Evolutionary conservation across 2,797 vertebrate species (phyloP), one percentile per base, ranked within the genome.

Genomic region (Sebastes trivittatus): DNA sequence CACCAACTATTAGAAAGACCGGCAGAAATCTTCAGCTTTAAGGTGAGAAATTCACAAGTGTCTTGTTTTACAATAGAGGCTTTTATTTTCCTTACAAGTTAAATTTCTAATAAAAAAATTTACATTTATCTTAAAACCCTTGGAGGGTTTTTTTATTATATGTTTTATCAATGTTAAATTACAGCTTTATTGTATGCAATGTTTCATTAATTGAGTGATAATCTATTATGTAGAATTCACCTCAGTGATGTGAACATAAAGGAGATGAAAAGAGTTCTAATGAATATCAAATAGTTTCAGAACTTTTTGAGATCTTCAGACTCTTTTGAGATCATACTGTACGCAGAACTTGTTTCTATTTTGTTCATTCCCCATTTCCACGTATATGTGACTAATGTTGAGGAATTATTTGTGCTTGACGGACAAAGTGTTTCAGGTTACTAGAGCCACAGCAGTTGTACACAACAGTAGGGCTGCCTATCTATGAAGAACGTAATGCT

Each of bases 31-130:
- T 13, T 22, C 46, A 29, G 11, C 22, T 67, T 25, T 6, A 54
- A 89, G 90, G 93, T 93, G 13, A 91, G 83, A 69, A 25, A 32
- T 20, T 20, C 2, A 29, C 4, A 0, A 65, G n/a, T n/a, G n/a
- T n/a, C n/a, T n/a, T n/a, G 6, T 16, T 69, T 56, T 60, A n/a
- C 71, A 68, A 58, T 4, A 23, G 2, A 13, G 5, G 4, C 7
- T 64, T 75, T 38, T 16, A 46, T 49, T 59, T 73, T 16, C 11
- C 8, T 18, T 42, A 11, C 1, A 5, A 1, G 11, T 67, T 32
- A 2, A 6, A 36, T 11, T 46, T 6, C 23, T 30, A 11, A 59
- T 34, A 27, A 16, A 34, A 27, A 13, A 1, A 14, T 42, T 18
- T 11, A 22, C 5, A 38, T 52, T 4, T 14, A 23, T 22, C 29